These are phyloP conservation scores for Apis dorsata DNA, from an alignment of 1,140 invertebrate species.

Conservation along the genomic window DNA sequence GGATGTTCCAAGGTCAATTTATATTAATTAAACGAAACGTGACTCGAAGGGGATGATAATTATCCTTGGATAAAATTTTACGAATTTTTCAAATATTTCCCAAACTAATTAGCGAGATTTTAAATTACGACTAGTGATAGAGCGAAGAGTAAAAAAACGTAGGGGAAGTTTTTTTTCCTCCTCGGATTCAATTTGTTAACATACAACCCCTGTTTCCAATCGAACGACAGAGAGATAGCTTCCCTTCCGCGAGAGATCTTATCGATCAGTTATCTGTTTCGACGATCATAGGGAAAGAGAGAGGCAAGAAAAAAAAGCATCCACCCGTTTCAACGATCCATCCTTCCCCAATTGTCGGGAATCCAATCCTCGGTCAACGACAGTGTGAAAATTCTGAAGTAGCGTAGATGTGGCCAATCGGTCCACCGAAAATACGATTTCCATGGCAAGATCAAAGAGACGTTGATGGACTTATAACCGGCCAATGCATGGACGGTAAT, in stretches of 20 bases:
- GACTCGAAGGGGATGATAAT: neutral
- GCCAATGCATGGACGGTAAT: neutral
- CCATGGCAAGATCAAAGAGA: slow-evolving; percentile 42
- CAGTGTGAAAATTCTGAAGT: slow-evolving; percentile 42
- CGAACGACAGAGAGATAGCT: neutral
- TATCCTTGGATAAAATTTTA: neutral
- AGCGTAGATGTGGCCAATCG: neutral
- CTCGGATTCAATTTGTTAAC: slow-evolving; percentile 21
- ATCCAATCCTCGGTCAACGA: slow-evolving; percentile 18
- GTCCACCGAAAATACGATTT: slow-evolving; percentile 32
- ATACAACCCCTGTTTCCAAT: neutral
- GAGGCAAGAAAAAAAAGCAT: no score
- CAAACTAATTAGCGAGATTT: no score
- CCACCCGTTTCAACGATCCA: no score
- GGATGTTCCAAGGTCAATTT: slow-evolving; percentile 13
- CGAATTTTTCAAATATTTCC: neutral
- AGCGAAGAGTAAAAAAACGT: neutral
- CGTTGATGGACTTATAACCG: slow-evolving; percentile 15
- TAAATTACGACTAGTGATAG: no score
- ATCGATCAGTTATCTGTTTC: neutral
- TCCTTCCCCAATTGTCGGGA: no score
- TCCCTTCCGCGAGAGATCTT: neutral
- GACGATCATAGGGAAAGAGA: no score
- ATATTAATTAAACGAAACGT: slow-evolving; percentile 31
- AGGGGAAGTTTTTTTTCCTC: no score